These are phyloP conservation scores for Pachycephus smyrnensis DNA, from an alignment of 2,888 invertebrate species.

Conservation along the genomic window DNA sequence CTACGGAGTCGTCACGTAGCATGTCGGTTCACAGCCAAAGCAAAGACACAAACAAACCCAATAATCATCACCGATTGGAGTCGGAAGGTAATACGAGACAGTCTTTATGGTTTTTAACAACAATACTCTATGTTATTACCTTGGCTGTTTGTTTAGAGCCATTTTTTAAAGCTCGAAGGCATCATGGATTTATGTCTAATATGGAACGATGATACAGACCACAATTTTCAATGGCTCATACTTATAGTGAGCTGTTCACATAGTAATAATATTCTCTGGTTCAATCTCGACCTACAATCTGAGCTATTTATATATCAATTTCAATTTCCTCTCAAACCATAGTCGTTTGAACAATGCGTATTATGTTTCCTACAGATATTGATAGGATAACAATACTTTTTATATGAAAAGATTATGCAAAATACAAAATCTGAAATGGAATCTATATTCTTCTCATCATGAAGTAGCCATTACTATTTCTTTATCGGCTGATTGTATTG, in stretches of 20 bases:
- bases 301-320: neutral
- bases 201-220: neutral
- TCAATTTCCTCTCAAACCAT: neutral
- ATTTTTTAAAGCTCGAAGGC: neutral
- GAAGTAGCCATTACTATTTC: neutral
- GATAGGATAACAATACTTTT: neutral
- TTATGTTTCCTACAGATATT: neutral
- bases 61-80: slow-evolving; percentile 35
- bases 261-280: too few relatives aligned
- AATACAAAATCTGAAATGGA: neutral
- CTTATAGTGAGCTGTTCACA: too few relatives aligned
- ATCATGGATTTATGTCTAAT: neutral
- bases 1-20: slow-evolving; percentile 34
- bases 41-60: slow-evolving; percentile 45
- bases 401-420: neutral
- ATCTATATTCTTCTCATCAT: neutral
- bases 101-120: neutral
- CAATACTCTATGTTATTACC: neutral
- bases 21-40: slow-evolving; percentile 42
- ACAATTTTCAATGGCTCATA: neutral
- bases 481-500: too few relatives aligned
- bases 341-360: neutral
- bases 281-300: too few relatives aligned
- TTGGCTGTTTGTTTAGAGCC: neutral
- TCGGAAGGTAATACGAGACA: slow-evolving; percentile 43